Evolutionary conservation across 1,140 invertebrate genomes (phyloP).

Genomic region (Tigriopus japonicus): DNA sequence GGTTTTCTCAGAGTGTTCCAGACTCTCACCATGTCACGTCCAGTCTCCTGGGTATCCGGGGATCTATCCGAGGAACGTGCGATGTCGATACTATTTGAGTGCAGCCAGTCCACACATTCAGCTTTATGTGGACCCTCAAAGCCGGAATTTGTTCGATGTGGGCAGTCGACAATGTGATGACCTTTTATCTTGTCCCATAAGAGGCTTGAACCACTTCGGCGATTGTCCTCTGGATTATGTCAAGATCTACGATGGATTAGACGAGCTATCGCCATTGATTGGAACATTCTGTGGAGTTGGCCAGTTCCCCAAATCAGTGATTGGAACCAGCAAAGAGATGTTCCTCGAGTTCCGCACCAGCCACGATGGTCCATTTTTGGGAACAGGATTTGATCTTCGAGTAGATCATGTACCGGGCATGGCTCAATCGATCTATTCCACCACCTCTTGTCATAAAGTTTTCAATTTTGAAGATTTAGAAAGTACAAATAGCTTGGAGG

Average conservation of each 20-base stretch:
- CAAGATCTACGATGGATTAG: slow-evolving; percentile 67
- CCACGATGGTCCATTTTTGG: slow-evolving; percentile 59
- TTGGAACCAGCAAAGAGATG: slow-evolving; percentile 67
- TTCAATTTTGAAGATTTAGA: neutral
- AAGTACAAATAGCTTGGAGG: slow-evolving; percentile 12
- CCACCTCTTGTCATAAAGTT: neutral
- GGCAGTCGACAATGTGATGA: slow-evolving; percentile 81
- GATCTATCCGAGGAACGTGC: slow-evolving; percentile 66
- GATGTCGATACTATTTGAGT: slow-evolving; percentile 70
- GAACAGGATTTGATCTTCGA: slow-evolving; percentile 69
- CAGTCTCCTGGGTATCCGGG: slow-evolving; percentile 79
- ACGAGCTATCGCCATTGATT: slow-evolving; percentile 61
- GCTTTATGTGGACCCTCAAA: slow-evolving; percentile 70
- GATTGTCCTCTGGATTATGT: slow-evolving; percentile 81
- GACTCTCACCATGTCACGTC: slow-evolving; percentile 72
- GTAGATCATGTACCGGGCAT: neutral
- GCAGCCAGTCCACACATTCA: slow-evolving; percentile 70
- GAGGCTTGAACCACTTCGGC: slow-evolving; percentile 57
- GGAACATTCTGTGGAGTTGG: slow-evolving; percentile 83
- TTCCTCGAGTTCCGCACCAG: slow-evolving; percentile 80
- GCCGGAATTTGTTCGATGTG: slow-evolving; percentile 55
- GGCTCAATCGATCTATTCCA: neutral
- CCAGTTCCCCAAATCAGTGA: slow-evolving; percentile 80
- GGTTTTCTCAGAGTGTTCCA: slow-evolving; percentile 43
- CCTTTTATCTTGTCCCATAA: slow-evolving; percentile 81